Percentiles rank a stretch among this genome's conserved stretches.
phyloP scores from a whole-genome alignment of 1,140 invertebrate species.

The Lanistes nyassanus region DNA sequence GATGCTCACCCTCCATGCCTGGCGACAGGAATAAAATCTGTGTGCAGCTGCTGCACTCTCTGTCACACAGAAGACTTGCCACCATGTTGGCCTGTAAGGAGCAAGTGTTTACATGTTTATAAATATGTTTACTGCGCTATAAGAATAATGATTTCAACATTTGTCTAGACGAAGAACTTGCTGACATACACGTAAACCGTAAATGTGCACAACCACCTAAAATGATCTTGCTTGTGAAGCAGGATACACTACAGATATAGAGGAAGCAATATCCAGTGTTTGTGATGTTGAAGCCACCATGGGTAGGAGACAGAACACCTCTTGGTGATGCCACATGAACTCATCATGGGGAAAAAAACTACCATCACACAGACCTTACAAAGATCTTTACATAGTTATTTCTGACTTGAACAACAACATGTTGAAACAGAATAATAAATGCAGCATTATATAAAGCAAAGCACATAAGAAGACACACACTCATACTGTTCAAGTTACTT shows the following conservation, averaged over 20 bases:
- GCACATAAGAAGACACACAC: too few relatives aligned
- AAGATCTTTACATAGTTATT: too few relatives aligned
- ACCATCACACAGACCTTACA: too few relatives aligned
- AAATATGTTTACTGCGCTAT: background rate
- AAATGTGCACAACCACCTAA: background rate
- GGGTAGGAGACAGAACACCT: background rate
- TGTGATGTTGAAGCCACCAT: background rate
- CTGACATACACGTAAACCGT: too few relatives aligned
- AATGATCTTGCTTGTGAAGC: background rate
- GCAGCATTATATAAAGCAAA: background rate
- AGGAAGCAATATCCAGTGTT: background rate
- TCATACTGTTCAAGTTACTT: too few relatives aligned
- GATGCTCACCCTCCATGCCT: background rate
- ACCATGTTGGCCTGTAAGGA: background rate
- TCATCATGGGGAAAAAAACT: too few relatives aligned
- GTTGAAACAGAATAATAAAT: background rate
- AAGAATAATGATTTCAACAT: too few relatives aligned
- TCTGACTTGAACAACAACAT: background rate
- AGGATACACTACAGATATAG: background rate
- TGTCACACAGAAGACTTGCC: background rate
- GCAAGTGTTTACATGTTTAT: background rate
- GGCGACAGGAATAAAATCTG: background rate
- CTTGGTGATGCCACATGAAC: background rate
- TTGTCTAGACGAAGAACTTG: too few relatives aligned
- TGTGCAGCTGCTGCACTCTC: background rate